Conservation (phyloP, 2,113 vertebrate species). For the Paramormyrops kingsleyae region DNA sequence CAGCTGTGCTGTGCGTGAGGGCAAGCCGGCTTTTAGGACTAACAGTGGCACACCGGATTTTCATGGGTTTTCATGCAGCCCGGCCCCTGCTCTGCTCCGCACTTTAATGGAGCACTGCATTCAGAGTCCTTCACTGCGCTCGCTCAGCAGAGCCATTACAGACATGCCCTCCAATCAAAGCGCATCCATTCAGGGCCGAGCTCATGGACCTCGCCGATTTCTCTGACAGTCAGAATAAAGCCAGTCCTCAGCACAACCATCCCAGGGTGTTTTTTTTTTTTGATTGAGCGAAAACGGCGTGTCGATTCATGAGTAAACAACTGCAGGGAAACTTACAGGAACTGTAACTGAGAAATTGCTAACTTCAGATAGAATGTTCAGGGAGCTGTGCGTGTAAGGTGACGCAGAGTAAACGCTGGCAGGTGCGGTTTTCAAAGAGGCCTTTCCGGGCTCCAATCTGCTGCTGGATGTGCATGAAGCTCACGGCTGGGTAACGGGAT, state of each 20-base stretch:
- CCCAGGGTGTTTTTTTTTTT: background rate
- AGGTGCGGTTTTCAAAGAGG: constrained; percentile 26
- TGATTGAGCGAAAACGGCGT: background rate
- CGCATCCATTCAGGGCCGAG: constrained; percentile 27
- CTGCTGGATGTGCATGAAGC: constrained; percentile 22
- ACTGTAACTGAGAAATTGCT: background rate
- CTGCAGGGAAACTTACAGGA: background rate
- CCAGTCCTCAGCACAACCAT: constrained; percentile 19
- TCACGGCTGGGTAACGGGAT: constrained; percentile 17
- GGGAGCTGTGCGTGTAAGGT: background rate
- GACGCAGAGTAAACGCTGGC: background rate
- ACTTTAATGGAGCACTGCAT: constrained; percentile 26
- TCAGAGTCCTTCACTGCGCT: constrained; percentile 29
- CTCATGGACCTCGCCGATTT: constrained; percentile 31
- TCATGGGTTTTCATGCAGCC: background rate
- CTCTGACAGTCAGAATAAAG: constrained; percentile 17
- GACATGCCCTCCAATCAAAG: constrained; percentile 36
- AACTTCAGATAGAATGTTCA: background rate
- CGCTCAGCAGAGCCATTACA: constrained; percentile 26
- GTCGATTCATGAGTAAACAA: too few relatives aligned
- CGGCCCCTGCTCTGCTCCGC: constrained; percentile 20
- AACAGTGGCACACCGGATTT: constrained; percentile 26
- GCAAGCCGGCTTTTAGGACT: constrained; percentile 19
- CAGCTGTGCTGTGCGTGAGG: constrained; percentile 23
- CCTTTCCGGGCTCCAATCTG: constrained; percentile 51